Conservation (phyloP, 2,113 vertebrate genomes). For the Kryptolebias marmoratus region DNA sequence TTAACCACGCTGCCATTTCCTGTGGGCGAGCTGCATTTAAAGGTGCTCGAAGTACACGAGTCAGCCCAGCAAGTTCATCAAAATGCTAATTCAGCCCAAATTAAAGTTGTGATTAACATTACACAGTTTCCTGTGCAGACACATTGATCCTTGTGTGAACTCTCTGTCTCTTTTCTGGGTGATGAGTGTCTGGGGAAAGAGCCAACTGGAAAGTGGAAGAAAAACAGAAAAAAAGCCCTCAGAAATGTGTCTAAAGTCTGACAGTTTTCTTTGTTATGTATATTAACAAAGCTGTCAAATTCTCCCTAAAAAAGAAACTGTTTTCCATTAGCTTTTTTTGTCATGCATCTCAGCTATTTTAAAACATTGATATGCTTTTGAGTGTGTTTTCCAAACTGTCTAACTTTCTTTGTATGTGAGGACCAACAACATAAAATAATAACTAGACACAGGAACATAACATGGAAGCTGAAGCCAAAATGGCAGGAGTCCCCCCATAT, state of each 20-base stretch:
- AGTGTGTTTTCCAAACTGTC: too few relatives aligned
- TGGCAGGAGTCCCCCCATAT: too few relatives aligned
- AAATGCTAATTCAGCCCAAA: slow-evolving; percentile 99
- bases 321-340: not conserved
- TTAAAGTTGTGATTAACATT: slow-evolving; percentile 99
- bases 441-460: too few relatives aligned
- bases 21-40: slow-evolving; percentile 89
- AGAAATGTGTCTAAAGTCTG: slow-evolving; percentile 29
- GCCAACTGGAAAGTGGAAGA: slow-evolving; percentile 16
- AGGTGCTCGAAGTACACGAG: slow-evolving; percentile 92
- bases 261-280: slow-evolving; percentile 17
- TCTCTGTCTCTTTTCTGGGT: slow-evolving; percentile 49
- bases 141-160: slow-evolving; percentile 91
- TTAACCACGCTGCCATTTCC: slow-evolving; percentile 97
- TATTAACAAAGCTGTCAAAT: slow-evolving; percentile 8
- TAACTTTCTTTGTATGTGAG: too few relatives aligned
- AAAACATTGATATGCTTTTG: not conserved
- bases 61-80: slow-evolving; percentile 96
- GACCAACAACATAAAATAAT: too few relatives aligned
- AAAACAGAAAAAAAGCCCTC: slow-evolving; percentile 50
- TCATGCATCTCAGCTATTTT: not conserved
- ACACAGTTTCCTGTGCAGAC: slow-evolving; percentile 96
- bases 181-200: slow-evolving; percentile 60
- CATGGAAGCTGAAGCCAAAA: too few relatives aligned
- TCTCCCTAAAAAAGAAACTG: not conserved